Percentiles rank a stretch among this genome's conserved stretches.
phyloP scores from a whole-genome alignment of 2,888 invertebrate genomes.

The Coecobrya sp. region DNA sequence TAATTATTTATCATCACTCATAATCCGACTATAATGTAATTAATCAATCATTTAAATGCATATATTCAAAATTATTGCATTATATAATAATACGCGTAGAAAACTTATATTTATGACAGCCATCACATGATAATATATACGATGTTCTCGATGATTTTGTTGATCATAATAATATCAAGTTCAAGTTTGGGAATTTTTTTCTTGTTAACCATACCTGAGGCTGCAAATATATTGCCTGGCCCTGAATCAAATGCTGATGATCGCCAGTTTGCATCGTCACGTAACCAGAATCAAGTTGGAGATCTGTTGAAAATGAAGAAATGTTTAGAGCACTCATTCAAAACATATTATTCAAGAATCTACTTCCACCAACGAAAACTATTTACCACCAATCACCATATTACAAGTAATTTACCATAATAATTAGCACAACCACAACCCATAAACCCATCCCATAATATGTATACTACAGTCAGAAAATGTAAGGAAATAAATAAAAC shows the following conservation, averaged over 20 bases:
- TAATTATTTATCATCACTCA: too few species aligned
- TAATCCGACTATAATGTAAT: background rate
- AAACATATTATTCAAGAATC: background rate
- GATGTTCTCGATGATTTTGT: too few species aligned
- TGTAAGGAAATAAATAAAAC: background rate
- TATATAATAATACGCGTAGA: too few species aligned
- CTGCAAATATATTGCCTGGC: conserved; percentile 85
- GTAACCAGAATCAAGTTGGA: conserved; percentile 87
- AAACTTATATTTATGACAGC: too few species aligned
- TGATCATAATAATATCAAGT: background rate
- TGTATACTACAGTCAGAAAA: background rate
- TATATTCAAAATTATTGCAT: background rate
- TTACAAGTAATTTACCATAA: background rate
- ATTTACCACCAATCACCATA: background rate
- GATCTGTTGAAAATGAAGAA: conserved; percentile 80
- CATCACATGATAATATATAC: too few species aligned
- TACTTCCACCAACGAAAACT: background rate
- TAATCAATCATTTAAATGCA: background rate
- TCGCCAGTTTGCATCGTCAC: conserved; percentile 87
- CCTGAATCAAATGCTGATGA: conserved; percentile 85
- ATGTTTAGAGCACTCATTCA: background rate
- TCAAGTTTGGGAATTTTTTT: background rate
- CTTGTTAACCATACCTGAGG: conserved; percentile 71
- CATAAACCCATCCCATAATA: background rate
- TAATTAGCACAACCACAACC: background rate